Base-by-base conservation (phyloP, 1,140 invertebrate genomes). In the Papilio helenus region DNA sequence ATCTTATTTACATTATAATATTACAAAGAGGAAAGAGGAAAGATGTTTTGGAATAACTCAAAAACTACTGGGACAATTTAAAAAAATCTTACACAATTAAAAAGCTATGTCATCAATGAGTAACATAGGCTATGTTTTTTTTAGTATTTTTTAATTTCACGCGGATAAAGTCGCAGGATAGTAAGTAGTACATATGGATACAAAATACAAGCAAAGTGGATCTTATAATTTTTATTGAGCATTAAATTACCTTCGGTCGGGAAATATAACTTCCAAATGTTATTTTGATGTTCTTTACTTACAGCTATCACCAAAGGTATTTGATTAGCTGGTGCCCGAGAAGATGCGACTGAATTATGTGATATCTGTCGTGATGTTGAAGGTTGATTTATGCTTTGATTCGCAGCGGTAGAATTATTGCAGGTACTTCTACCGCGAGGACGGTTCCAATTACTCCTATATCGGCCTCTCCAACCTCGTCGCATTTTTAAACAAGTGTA, bases 231-330 rank as follows among this genome's bases (percentile, higher is more conserved):
- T 16, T 3, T 49, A 49, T 2, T 14, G 2, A 16, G 51, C 0
- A 55, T n/a, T 20, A n/a, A 55, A n/a, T 78, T 91, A 96, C 96
- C 95, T 95, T 96, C 95, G 79, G 96, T 95, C 76, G 96, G 94
- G 89, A 97, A 96, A 92, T 97, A 97, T 10, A 97, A 86, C 81
- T 95, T 96, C 97, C 97, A 97, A 72, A 95, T 95, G 86, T 95
- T 94, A 85, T 96, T 96, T 44, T 95, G 94, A 85, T 96, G 96
- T 44, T 95, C 86, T 12, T 83, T 76, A 72, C 79, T 81, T 68
- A 93, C 82, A 20, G 87, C 82, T 58, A 94, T 72, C 26, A 91
- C 84, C 73, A 92, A 84, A 5, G 92, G 91, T 72, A 88, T 29
- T 76, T 93, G 92, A 79, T 93, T 93, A 29, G 90, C 89, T 73